phyloP scores from a whole-genome alignment of 2,113 vertebrate genomes.

The Callaeas wilsoni region DNA sequence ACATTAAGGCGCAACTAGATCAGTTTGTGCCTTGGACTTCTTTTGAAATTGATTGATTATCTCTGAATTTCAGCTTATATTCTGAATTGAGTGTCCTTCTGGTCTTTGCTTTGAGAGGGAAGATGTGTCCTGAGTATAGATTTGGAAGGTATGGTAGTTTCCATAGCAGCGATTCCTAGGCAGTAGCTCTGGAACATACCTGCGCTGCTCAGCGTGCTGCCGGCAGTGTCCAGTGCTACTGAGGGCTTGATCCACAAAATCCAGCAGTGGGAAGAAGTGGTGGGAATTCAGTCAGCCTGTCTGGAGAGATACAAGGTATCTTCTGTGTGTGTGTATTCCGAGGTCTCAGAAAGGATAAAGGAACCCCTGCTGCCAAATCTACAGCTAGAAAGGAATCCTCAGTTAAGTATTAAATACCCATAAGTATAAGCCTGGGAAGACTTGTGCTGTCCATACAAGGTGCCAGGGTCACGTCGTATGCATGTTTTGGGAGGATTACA shows the following conservation, averaged over 20 bases:
- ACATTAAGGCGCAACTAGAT: background rate
- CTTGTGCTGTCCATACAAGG: background rate
- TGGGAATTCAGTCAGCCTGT: background rate
- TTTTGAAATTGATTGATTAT: background rate
- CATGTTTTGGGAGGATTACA: background rate
- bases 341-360: background rate
- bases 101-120: background rate
- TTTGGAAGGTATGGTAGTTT: background rate
- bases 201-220: rapidly evolving
- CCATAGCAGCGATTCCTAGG: background rate
- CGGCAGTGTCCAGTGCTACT: background rate
- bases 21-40: background rate
- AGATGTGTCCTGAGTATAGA: background rate
- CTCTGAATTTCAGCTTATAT: background rate
- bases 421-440: background rate
- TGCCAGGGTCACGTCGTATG: background rate
- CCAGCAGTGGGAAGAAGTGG: background rate
- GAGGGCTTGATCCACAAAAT: background rate
- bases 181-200: background rate
- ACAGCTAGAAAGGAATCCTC: background rate
- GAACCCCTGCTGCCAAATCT: background rate
- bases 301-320: background rate
- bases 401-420: background rate
- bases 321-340: background rate
- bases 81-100: background rate